A percentile compares a stretch with the other conserved stretches of the same genome.
Conservation (phyloP, 2,888 invertebrate species). For the Baccha elongata region DNA sequence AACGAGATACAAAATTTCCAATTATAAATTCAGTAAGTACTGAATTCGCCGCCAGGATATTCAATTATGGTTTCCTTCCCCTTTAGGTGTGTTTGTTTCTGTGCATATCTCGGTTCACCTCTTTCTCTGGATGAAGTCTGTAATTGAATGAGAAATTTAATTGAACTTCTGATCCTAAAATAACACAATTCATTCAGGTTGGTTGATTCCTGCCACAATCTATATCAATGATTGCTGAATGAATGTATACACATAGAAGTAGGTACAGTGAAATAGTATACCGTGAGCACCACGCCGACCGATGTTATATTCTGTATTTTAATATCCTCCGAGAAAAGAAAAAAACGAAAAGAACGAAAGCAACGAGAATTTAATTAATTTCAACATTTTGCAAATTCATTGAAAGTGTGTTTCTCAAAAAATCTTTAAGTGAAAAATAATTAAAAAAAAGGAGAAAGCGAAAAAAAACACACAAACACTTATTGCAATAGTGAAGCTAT, state of each 20-base stretch:
- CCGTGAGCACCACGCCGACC: constrained; percentile 10
- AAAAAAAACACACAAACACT: constrained; percentile 3
- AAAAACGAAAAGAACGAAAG: neutral
- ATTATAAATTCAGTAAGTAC: constrained; percentile 66
- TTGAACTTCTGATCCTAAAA: constrained; percentile 70
- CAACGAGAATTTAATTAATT: constrained; percentile 55
- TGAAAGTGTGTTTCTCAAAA: constrained; percentile 13
- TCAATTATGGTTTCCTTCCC: constrained; percentile 65
- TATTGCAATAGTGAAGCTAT: constrained; percentile 25
- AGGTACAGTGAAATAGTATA: too few relatives aligned
- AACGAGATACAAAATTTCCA: constrained; percentile 61
- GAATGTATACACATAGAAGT: neutral
- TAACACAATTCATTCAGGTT: constrained; percentile 67
- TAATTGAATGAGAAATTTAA: constrained; percentile 70
- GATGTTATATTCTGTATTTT: constrained; percentile 25
- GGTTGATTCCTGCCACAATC: constrained; percentile 36
- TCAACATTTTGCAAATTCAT: constrained; percentile 39
- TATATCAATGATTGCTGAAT: constrained; percentile 24
- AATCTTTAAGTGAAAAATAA: constrained; percentile 34
- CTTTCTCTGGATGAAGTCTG: constrained; percentile 57
- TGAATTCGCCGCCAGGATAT: constrained; percentile 59
- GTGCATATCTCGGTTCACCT: constrained; percentile 50
- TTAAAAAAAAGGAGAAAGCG: neutral
- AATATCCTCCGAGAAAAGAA: constrained; percentile 1
- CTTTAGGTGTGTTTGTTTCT: constrained; percentile 30